These are phyloP conservation scores for Pituophis catenifer DNA, from an alignment of 2,113 vertebrate genomes.

Conservation along the genomic window DNA sequence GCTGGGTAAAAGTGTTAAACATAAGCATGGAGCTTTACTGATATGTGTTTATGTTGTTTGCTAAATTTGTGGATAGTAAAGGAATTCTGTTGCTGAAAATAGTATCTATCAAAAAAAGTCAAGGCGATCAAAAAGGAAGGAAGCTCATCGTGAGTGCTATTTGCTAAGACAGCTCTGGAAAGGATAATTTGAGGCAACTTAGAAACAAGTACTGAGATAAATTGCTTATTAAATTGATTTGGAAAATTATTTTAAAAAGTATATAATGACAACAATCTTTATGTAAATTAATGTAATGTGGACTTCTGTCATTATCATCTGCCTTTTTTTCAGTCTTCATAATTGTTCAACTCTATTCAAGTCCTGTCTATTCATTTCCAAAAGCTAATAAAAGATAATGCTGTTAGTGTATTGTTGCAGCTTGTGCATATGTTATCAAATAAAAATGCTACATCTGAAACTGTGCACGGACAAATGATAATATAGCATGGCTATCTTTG, in stretches of 20 bases:
- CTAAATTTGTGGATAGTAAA: not conserved
- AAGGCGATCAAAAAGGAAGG: not conserved
- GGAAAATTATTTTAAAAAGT: not conserved
- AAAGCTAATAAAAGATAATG: not conserved
- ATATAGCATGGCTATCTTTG: not conserved
- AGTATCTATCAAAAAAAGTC: not conserved
- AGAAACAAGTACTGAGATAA: not conserved
- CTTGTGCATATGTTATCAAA: not conserved
- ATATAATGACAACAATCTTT: not conserved
- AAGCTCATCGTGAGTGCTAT: not conserved
- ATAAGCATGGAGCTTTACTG: not conserved
- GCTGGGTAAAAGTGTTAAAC: not conserved
- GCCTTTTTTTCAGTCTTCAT: not conserved
- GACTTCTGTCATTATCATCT: not conserved
- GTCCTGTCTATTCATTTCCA: not conserved
- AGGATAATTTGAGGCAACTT: not conserved
- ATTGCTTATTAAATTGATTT: not conserved
- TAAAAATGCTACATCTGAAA: not conserved
- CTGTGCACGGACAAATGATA: not conserved
- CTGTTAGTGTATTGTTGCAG: not conserved
- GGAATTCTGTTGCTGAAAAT: not conserved
- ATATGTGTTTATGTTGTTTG: too few species aligned
- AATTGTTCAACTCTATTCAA: not conserved
- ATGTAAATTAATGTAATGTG: not conserved
- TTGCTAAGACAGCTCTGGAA: not conserved